A percentile compares a stretch with the other conserved stretches of the same genome.
phyloP scores from a whole-genome alignment of 1,140 invertebrate genomes.

The Colletes gigas region DNA sequence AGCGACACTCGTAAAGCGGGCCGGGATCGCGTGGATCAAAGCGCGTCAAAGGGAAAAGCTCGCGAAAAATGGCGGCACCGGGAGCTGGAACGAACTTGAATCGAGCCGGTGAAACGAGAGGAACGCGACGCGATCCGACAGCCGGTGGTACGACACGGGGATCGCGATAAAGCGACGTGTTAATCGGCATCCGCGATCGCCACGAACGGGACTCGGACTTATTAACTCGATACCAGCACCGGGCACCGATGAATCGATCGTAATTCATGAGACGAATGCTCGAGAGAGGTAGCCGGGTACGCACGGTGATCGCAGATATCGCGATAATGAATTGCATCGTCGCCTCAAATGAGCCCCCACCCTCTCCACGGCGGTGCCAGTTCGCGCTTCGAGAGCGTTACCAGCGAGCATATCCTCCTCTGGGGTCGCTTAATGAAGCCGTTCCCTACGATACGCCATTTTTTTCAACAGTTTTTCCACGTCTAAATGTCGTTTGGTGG shows the following conservation, averaged over 20 bases:
- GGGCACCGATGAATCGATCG: conserved; percentile 30
- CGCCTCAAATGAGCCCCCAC: conserved; percentile 19
- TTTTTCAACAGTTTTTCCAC: too few relatives aligned
- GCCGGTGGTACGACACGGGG: conserved; percentile 23
- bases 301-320: conserved; percentile 28
- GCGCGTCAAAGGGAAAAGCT: not conserved
- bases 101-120: not conserved
- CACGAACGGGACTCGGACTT: conserved; percentile 41
- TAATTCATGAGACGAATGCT: conserved; percentile 25
- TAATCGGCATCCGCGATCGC: conserved; percentile 38
- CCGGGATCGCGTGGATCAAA: not conserved
- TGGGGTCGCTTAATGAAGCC: not conserved
- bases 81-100: not conserved
- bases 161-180: conserved; percentile 44
- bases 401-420: not conserved
- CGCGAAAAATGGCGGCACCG: not conserved
- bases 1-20: not conserved
- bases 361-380: not conserved
- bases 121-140: conserved; percentile 4
- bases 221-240: conserved; percentile 29
- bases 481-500: too few relatives aligned
- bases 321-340: conserved; percentile 45
- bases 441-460: not conserved
- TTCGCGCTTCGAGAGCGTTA: not conserved
- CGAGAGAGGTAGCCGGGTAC: conserved; percentile 12